phyloP scores from a whole-genome alignment of 1,140 invertebrate genomes.

The Listronotus oregonensis region DNA sequence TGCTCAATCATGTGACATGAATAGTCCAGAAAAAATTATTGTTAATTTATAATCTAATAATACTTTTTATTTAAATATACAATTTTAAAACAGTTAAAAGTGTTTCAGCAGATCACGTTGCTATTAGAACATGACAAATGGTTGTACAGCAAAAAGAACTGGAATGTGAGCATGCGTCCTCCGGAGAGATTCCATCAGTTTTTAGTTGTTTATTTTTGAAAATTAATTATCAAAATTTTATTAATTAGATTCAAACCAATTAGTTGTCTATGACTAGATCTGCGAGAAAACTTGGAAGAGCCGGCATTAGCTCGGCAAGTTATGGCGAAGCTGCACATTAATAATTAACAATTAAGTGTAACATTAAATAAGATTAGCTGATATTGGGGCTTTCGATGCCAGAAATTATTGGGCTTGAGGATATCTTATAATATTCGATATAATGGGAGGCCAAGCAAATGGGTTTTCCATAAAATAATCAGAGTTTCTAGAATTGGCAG shows the following conservation, averaged over 20 bases:
- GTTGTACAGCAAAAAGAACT: neutral
- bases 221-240: too few species aligned
- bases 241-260: too few species aligned
- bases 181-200: neutral
- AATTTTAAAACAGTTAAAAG: too few species aligned
- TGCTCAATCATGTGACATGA: neutral
- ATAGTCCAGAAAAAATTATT: neutral
- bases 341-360: slow-evolving; percentile 14
- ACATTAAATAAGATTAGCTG: neutral
- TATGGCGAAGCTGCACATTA: slow-evolving; percentile 43
- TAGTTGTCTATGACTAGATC: slow-evolving; percentile 44
- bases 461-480: too few species aligned
- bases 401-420: too few species aligned
- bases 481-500: too few species aligned
- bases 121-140: too few species aligned
- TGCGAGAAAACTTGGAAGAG: slow-evolving; percentile 32
- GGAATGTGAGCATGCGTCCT: neutral
- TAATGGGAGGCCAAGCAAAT: too few species aligned
- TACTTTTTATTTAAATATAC: too few species aligned
- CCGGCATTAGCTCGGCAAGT: slow-evolving; percentile 39
- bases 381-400: neutral
- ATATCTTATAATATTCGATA: too few species aligned
- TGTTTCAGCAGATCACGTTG: too few species aligned
- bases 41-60: slow-evolving; percentile 13
- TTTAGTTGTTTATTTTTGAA: neutral